Percentiles rank a stretch among this genome's conserved stretches.
Evolutionary conservation across 2,888 invertebrate genomes (phyloP).

Genomic region (Drosophila lacicola): DNA sequence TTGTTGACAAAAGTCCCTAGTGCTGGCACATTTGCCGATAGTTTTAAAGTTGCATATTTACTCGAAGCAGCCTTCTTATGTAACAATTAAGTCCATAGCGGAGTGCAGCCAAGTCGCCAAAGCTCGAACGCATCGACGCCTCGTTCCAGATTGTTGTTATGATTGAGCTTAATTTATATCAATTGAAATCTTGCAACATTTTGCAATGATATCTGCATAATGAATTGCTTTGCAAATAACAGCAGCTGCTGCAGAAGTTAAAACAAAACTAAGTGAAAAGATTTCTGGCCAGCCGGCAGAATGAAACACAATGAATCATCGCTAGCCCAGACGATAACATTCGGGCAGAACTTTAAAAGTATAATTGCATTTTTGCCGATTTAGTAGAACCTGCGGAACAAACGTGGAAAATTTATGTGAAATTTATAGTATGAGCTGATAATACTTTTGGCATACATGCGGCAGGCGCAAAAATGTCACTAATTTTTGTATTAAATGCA

Average conservation of each 20-base stretch:
- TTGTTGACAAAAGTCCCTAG: conserved; percentile 45
- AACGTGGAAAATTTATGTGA: conserved; percentile 43
- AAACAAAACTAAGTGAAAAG: conserved; percentile 11
- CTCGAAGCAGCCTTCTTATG: conserved; percentile 7
- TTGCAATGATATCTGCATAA: conserved; percentile 33
- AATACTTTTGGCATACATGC: conserved; percentile 43
- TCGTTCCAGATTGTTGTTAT: conserved; percentile 11
- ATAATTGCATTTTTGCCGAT: conserved; percentile 2
- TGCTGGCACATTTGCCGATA: conserved; percentile 41
- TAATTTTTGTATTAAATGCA: conserved; percentile 57
- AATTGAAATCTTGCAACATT: conserved; percentile 51
- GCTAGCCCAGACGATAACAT: neutral
- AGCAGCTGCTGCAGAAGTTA: neutral
- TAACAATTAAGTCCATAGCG: conserved; percentile 6
- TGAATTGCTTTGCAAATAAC: conserved; percentile 11
- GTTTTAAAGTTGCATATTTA: conserved; percentile 4
- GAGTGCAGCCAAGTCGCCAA: conserved; percentile 1
- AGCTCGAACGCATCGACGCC: neutral
- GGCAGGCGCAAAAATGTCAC: conserved; percentile 56
- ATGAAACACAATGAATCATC: conserved; percentile 25
- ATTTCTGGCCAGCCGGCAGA: conserved; percentile 23
- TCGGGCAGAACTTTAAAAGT: conserved; percentile 1
- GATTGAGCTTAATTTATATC: conserved; percentile 57
- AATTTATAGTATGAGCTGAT: conserved; percentile 33
- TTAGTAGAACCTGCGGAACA: conserved; percentile 5